Percentiles rank a stretch among this genome's conserved stretches.
Conservation (phyloP, 1,140 invertebrate genomes). For the Marisa cornuarietis region DNA sequence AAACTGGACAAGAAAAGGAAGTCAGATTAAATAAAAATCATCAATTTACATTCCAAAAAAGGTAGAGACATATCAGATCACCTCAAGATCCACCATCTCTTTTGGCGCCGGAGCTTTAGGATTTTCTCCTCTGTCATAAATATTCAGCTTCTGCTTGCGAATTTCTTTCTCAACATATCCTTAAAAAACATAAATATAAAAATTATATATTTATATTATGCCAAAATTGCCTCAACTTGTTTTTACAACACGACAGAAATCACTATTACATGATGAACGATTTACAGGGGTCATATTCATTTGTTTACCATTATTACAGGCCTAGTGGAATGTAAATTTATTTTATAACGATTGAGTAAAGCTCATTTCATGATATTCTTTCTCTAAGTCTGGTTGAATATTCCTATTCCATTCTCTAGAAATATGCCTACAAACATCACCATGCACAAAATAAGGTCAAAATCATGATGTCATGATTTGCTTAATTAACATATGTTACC, state of each 20-base stretch:
- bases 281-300: background rate
- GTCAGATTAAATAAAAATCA: too few species aligned
- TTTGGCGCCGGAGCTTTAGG: conserved; percentile 94
- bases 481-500: too few species aligned
- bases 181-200: conserved; percentile 37
- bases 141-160: conserved; percentile 89
- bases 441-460: background rate
- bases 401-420: too few species aligned
- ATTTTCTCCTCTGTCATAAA: conserved; percentile 88
- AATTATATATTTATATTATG: background rate
- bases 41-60: background rate
- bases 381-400: too few species aligned
- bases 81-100: conserved; percentile 96
- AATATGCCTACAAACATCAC: too few species aligned
- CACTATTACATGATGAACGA: background rate
- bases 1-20: too few species aligned
- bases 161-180: conserved; percentile 94
- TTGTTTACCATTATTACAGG: too few species aligned
- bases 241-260: background rate
- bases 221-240: background rate
- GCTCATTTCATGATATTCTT: too few species aligned
- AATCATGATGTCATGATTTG: background rate
- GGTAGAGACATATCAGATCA: conserved; percentile 56
- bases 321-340: too few species aligned
- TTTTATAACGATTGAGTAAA: too few species aligned